A percentile compares a stretch with the other conserved stretches of the same genome.
Evolutionary conservation across 2,113 vertebrate genomes (phyloP).

Genomic region (Megaleporinus macrocephalus): DNA sequence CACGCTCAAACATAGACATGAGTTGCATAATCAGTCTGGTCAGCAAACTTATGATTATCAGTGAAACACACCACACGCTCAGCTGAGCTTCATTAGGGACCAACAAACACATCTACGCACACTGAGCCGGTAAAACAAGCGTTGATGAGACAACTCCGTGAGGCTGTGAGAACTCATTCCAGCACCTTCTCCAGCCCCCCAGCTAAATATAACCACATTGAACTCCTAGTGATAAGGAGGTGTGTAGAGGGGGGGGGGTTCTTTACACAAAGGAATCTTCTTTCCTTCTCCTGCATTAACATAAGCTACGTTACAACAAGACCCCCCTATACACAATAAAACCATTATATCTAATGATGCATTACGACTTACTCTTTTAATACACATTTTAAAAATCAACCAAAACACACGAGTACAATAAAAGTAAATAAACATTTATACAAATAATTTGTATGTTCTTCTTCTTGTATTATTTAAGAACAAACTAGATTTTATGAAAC

Average conservation of each 20-base stretch:
- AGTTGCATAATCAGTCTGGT: not conserved
- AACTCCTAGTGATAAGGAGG: not conserved
- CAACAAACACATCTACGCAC: not conserved
- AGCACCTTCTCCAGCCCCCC: slow-evolving; percentile 4
- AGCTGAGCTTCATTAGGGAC: not conserved
- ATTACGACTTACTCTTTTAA: too few relatives aligned
- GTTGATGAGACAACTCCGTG: slow-evolving; percentile 23
- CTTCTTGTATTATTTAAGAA: too few relatives aligned
- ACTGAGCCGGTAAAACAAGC: slow-evolving; percentile 29
- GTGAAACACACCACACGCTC: not conserved
- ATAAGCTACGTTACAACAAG: too few relatives aligned
- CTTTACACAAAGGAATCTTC: not conserved
- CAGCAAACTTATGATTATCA: slow-evolving; percentile 7
- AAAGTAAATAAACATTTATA: too few relatives aligned
- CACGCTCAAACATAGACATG: not conserved
- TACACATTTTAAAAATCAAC: too few relatives aligned
- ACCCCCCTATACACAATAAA: too few relatives aligned
- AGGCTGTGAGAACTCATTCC: slow-evolving; percentile 2
- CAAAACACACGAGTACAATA: too few relatives aligned
- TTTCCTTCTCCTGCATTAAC: not conserved
- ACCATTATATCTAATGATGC: too few relatives aligned
- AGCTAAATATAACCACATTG: slow-evolving; percentile 40
- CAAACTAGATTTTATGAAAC: too few relatives aligned
- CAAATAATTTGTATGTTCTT: too few relatives aligned
- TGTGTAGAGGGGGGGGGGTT: not conserved